Evolutionary conservation across 2,113 vertebrate species (phyloP).

Genomic region (Pedionomus torquatus): DNA sequence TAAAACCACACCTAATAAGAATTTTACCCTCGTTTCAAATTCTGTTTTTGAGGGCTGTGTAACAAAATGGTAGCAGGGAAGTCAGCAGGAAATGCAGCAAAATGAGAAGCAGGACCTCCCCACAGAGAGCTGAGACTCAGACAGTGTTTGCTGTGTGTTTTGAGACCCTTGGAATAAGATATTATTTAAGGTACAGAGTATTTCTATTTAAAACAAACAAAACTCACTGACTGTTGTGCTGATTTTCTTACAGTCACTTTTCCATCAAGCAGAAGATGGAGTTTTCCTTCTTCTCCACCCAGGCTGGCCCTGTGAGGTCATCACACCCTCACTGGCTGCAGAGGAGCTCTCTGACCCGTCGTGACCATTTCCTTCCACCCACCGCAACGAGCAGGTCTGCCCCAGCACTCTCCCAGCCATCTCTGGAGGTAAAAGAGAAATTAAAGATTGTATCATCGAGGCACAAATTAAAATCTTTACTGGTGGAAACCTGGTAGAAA

Average conservation of each 20-base stretch:
- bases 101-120: not conserved
- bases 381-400: not conserved
- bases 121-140: not conserved
- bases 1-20: not conserved
- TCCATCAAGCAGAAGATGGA: not conserved
- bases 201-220: not conserved
- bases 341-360: not conserved
- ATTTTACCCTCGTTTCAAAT: not conserved
- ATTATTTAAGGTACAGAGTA: not conserved
- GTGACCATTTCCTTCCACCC: not conserved
- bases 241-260: not conserved
- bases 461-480: slow-evolving; percentile 71
- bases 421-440: not conserved
- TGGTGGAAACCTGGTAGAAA: slow-evolving; percentile 38
- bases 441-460: not conserved
- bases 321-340: not conserved
- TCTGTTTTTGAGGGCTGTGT: not conserved
- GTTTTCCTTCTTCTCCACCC: not conserved
- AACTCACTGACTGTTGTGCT: not conserved
- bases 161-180: not conserved
- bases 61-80: not conserved
- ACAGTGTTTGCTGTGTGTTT: not conserved
- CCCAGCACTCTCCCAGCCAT: not conserved
- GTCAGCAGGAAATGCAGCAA: not conserved
- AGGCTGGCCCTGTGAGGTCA: not conserved